These are phyloP conservation scores for Lasioglossum albipes DNA, from an alignment of 1,140 invertebrate species.

Conservation along the genomic window DNA sequence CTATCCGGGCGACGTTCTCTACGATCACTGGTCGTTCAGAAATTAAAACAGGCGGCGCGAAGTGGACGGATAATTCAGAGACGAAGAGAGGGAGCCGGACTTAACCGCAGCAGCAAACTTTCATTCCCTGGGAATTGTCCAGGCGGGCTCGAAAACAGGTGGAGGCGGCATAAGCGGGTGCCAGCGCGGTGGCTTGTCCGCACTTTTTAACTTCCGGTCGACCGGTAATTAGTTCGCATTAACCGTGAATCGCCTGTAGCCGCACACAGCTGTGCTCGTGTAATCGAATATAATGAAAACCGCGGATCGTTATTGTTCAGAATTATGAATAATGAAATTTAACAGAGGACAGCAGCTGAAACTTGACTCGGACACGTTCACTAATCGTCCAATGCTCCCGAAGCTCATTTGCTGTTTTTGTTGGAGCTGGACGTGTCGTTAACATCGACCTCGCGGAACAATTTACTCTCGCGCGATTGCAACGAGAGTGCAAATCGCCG, in stretches of 20 bases:
- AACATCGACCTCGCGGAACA: not conserved
- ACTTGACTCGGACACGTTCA: no score
- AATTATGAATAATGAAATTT: no score
- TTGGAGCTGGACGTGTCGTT: not conserved
- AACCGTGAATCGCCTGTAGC: slow-evolving; percentile 55
- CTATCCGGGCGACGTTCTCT: not conserved
- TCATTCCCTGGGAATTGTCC: slow-evolving; percentile 67
- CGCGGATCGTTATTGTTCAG: not conserved
- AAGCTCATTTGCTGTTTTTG: not conserved
- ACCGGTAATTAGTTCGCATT: slow-evolving; percentile 76
- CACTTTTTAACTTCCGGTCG: slow-evolving; percentile 76
- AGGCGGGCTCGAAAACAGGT: slow-evolving; percentile 11
- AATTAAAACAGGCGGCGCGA: not conserved
- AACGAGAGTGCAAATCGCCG: no score
- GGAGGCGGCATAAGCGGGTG: slow-evolving; percentile 29
- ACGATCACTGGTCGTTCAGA: not conserved
- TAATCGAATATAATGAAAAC: slow-evolving; percentile 44
- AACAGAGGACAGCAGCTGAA: no score
- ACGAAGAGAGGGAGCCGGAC: slow-evolving; percentile 9
- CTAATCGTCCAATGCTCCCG: no score
- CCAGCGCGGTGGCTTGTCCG: slow-evolving; percentile 67
- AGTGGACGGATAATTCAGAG: not conserved
- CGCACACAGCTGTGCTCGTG: slow-evolving; percentile 5
- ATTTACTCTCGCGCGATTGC: not conserved
- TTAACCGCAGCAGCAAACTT: slow-evolving; percentile 56